These are phyloP conservation scores for Agrypnus murinus DNA, from an alignment of 2,888 invertebrate species.

Conservation along the genomic window DNA sequence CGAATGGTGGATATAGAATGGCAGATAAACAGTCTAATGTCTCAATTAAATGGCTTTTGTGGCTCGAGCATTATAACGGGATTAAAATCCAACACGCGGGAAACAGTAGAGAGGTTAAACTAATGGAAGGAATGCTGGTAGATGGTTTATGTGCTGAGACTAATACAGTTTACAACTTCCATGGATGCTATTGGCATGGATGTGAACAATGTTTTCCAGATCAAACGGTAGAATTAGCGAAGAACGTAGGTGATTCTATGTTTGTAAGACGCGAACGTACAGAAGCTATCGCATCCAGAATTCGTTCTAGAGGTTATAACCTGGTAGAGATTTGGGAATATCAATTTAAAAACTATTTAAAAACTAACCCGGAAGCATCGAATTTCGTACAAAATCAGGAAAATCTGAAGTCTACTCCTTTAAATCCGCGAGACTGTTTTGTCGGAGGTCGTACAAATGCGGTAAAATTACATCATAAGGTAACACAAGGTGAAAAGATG, in stretches of 20 bases:
- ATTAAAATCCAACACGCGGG: not conserved
- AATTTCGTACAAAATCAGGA: not conserved
- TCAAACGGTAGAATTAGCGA: not conserved
- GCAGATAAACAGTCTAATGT: constrained; percentile 55
- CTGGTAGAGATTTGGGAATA: not conserved
- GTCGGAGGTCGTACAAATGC: constrained; percentile 59
- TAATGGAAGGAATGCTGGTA: not conserved
- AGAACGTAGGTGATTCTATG: not conserved
- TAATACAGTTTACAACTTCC: no score
- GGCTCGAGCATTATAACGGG: not conserved
- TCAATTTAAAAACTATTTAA: constrained; percentile 2
- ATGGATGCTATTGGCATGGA: not conserved
- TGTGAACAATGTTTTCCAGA: not conserved
- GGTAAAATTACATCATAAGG: constrained; percentile 52
- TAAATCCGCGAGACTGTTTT: constrained; percentile 58
- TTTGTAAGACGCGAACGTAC: not conserved
- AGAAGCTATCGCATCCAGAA: not conserved
- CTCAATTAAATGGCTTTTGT: constrained; percentile 24
- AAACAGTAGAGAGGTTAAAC: not conserved
- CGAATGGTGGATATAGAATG: constrained; percentile 54
- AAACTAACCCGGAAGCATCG: not conserved
- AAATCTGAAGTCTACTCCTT: not conserved
- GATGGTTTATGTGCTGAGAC: not conserved
- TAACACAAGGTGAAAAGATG: constrained; percentile 57
- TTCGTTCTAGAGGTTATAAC: not conserved